phyloP scores from a whole-genome alignment of 2,797 vertebrate species.

The Alca torda region DNA sequence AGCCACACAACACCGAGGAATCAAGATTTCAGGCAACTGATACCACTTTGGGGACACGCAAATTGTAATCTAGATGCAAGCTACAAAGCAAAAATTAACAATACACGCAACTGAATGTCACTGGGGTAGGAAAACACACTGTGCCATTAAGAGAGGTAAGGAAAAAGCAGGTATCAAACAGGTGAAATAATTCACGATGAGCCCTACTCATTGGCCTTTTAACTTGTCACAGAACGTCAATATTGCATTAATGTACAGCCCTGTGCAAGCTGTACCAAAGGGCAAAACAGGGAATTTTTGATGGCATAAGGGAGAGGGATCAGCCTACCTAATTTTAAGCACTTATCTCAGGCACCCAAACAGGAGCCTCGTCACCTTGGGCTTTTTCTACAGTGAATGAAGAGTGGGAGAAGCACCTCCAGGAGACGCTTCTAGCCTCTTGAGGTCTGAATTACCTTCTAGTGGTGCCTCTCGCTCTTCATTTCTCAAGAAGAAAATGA shows the following conservation, averaged over 20 bases:
- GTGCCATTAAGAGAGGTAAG: not conserved
- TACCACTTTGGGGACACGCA: conserved; percentile 32
- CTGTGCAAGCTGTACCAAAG: not conserved
- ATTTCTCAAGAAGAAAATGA: conserved; percentile 9
- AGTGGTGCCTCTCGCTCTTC: not conserved
- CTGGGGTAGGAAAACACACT: not conserved
- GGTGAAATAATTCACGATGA: conserved; percentile 10
- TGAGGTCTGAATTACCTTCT: not conserved
- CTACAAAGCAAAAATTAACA: conserved; percentile 44
- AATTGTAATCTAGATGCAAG: conserved; percentile 29
- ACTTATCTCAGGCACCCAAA: not conserved
- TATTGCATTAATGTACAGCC: not conserved
- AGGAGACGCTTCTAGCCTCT: not conserved
- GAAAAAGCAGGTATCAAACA: conserved; percentile 7
- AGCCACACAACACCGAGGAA: conserved; percentile 19
- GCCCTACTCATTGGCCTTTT: not conserved
- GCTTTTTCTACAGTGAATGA: not conserved
- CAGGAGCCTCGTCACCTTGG: not conserved
- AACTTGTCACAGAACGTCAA: conserved; percentile 18
- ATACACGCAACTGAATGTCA: not conserved
- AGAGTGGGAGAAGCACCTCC: not conserved
- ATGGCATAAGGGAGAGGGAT: not conserved
- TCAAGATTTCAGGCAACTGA: conserved; percentile 55
- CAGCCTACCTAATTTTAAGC: not conserved
- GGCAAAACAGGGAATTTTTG: not conserved